phyloP scores from a whole-genome alignment of 2,113 vertebrate genomes.

The Ceuthmochares aereus region DNA sequence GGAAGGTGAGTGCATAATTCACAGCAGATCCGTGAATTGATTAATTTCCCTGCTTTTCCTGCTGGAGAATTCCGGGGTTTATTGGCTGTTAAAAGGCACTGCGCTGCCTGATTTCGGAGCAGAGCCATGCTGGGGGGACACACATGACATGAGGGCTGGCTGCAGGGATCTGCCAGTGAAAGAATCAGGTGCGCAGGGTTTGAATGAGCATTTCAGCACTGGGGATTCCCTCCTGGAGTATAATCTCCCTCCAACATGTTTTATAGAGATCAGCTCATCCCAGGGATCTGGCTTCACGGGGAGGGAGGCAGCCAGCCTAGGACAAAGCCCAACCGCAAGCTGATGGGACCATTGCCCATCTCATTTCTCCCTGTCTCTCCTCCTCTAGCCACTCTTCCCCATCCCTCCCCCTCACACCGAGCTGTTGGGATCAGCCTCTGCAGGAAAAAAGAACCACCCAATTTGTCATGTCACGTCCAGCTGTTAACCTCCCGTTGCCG shows the following conservation, averaged over 20 bases:
- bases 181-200: neutral
- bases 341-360: neutral
- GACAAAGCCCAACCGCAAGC: slow-evolving; percentile 14
- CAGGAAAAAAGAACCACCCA: slow-evolving; percentile 78
- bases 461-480: slow-evolving; percentile 97
- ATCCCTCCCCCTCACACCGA: slow-evolving; percentile 9
- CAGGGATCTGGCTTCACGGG: neutral
- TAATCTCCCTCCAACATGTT: fast-evolving
- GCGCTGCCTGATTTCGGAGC: neutral
- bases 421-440: slow-evolving; percentile 78
- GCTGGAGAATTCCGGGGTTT: slow-evolving; percentile 52
- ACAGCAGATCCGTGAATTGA: slow-evolving; percentile 62
- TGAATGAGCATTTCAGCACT: fast-evolving
- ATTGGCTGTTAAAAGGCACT: slow-evolving; percentile 49
- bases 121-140: fast-evolving
- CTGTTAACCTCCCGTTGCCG: slow-evolving; percentile 89
- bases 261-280: neutral
- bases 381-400: slow-evolving; percentile 28
- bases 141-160: neutral
- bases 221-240: neutral
- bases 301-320: neutral
- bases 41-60: slow-evolving; percentile 68
- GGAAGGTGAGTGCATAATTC: slow-evolving; percentile 38
- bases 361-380: slow-evolving; percentile 28
- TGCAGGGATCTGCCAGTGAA: neutral